Conservation (phyloP, 2,113 vertebrate species). For the Tretioscincus oriximinensis region DNA sequence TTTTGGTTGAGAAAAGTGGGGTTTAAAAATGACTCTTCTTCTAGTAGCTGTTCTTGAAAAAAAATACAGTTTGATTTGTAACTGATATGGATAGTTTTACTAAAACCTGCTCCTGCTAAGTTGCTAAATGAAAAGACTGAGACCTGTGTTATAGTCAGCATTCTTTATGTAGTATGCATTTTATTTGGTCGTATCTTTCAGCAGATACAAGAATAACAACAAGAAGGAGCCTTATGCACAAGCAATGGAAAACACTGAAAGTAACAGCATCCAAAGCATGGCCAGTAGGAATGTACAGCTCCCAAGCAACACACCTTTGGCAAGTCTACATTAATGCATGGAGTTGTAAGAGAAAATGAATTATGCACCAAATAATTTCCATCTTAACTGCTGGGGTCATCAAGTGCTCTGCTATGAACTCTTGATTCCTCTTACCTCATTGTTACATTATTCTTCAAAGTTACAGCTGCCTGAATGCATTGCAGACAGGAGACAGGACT, state of each 20-base stretch:
- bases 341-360: constrained; percentile 49
- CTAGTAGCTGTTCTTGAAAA: too few relatives aligned
- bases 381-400: constrained; percentile 68
- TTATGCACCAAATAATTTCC: constrained; percentile 72
- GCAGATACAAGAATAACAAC: constrained; percentile 65
- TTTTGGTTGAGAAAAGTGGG: too few relatives aligned
- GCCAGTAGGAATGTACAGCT: constrained; percentile 60
- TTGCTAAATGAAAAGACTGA: background rate
- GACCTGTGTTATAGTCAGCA: constrained; percentile 1
- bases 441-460: constrained; percentile 71
- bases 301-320: constrained; percentile 71
- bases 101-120: background rate
- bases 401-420: constrained; percentile 64
- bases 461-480: constrained; percentile 68
- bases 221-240: constrained; percentile 70
- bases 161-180: constrained; percentile 29
- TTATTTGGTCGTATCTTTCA: constrained; percentile 58
- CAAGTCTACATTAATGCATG: constrained; percentile 67
- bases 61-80: too few relatives aligned
- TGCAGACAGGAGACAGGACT: constrained; percentile 58
- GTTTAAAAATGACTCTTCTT: too few relatives aligned
- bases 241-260: constrained; percentile 64
- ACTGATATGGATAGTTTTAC: background rate
- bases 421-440: constrained; percentile 71
- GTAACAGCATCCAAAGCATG: constrained; percentile 48